Base-by-base conservation (phyloP, 2,888 invertebrate genomes). In the Clunio marinus region DNA sequence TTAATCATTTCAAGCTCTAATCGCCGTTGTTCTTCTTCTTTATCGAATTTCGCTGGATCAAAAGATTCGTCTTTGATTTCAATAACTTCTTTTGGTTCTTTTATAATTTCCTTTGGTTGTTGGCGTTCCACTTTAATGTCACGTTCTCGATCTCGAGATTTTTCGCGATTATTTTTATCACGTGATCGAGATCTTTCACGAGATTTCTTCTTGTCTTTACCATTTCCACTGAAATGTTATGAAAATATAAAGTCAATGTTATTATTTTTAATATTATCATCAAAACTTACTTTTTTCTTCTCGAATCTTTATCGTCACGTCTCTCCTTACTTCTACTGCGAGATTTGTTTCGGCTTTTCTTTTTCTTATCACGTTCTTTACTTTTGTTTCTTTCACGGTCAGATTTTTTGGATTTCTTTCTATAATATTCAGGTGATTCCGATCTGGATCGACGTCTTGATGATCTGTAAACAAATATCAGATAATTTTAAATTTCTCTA, bases 1-100 rank as follows among this genome's bases (percentile, higher is more conserved):
- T 94, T 96, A 74, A 93, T 93, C 96, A 97, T 97, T 81, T 97
- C 96, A 17, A 89, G 81, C 77, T 97, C 97, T 27, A 98, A 79
- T 27, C 91, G 86, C 72, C 88, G 89, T 75, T 94, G 93, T 75
- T 94, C 93, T 75, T 91, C 93, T 79, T 95, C 95, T 85, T 91
- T 63, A 27, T 63, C 63, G 8, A 63, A 63, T 13, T 84, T 84
- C 73, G 86, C 85, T 74, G 85, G 86, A 24, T 86, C 83, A 27
- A 83, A 78, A 27, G 37, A 20, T 70, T 83, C 83, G 13, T 80
- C 81, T 70, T 83, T 80, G 71, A 37, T 55, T 22, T 67, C 67
- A 55, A 57, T 67, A 5, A 55, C 37, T 8, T 60, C 46, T 17
- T 37, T 55, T 28, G 70, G 67, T 1, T 69, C 68, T 22, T 68